These are phyloP conservation scores for Brachycybe producta DNA, from an alignment of 2,888 invertebrate species.

Conservation along the genomic window DNA sequence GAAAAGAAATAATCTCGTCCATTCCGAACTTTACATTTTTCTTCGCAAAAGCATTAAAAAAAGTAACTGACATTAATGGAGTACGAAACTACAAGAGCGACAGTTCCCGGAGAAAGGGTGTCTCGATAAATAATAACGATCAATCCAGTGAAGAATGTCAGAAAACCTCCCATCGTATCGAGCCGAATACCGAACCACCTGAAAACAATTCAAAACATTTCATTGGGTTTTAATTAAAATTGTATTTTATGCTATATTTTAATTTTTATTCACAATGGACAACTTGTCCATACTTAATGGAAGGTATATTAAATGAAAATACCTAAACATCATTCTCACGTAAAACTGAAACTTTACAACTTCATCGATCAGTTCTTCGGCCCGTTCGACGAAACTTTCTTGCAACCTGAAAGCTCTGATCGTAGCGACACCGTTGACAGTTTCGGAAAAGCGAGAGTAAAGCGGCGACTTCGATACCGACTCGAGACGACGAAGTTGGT, in stretches of 20 bases:
- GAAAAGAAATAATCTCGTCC: no score
- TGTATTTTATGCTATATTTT: background rate
- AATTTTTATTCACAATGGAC: background rate
- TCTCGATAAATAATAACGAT: conserved; percentile 41
- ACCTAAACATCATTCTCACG: conserved; percentile 14
- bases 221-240: background rate
- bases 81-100: conserved; percentile 71
- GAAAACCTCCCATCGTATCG: conserved; percentile 43
- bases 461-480: conserved; percentile 90
- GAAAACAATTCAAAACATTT: background rate
- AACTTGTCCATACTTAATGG: background rate
- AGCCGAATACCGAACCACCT: conserved; percentile 38
- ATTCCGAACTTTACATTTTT: no score
- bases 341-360: conserved; percentile 38
- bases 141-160: conserved; percentile 44
- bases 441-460: conserved; percentile 93
- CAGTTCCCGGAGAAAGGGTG: conserved; percentile 33
- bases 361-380: conserved; percentile 75
- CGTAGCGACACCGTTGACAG: conserved; percentile 60
- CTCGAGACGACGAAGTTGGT: conserved; percentile 85
- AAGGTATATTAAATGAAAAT: conserved; percentile 9
- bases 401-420: conserved; percentile 76
- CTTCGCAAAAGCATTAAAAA: no score
- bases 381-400: conserved; percentile 73
- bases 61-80: conserved; percentile 37